Conservation (phyloP, 2,797 vertebrate species). For the Eupleurogrammus muticus region DNA sequence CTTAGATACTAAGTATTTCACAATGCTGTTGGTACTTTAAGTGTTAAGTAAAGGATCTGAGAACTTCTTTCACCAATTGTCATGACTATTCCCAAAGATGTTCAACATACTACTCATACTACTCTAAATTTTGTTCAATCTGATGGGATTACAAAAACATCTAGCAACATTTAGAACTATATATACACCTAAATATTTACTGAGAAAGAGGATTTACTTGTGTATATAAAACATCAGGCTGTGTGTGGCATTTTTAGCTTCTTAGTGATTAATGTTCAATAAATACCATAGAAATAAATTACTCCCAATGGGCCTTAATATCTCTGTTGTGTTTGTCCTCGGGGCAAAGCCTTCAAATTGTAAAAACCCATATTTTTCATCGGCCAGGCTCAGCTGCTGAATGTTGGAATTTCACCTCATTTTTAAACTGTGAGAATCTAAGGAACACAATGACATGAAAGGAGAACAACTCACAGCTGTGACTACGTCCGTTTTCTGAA, state of each 20-base stretch:
- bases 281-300: slow-evolving; percentile 57
- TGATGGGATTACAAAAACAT: slow-evolving; percentile 44
- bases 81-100: slow-evolving; percentile 15
- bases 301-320: slow-evolving; percentile 28
- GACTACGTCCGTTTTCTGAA: slow-evolving; percentile 38
- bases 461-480: slow-evolving; percentile 49
- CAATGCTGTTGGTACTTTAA: no score
- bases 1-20: no score
- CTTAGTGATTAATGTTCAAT: slow-evolving; percentile 54
- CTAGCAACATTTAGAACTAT: slow-evolving; percentile 10
- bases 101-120: slow-evolving; percentile 44
- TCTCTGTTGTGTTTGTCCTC: slow-evolving; percentile 47
- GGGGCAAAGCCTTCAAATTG: slow-evolving; percentile 34
- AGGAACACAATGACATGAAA: slow-evolving; percentile 62
- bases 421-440: slow-evolving; percentile 57
- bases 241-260: slow-evolving; percentile 37
- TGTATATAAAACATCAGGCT: slow-evolving; percentile 30
- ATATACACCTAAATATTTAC: slow-evolving; percentile 54
- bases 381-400: slow-evolving; percentile 25
- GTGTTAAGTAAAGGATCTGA: no score
- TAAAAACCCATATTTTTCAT: slow-evolving; percentile 35
- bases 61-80: no score
- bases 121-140: slow-evolving; percentile 51
- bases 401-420: slow-evolving; percentile 26
- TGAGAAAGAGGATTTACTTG: background rate